phyloP scores from a whole-genome alignment of 1,140 invertebrate genomes.

The Pseudachorutes palmiensis region DNA sequence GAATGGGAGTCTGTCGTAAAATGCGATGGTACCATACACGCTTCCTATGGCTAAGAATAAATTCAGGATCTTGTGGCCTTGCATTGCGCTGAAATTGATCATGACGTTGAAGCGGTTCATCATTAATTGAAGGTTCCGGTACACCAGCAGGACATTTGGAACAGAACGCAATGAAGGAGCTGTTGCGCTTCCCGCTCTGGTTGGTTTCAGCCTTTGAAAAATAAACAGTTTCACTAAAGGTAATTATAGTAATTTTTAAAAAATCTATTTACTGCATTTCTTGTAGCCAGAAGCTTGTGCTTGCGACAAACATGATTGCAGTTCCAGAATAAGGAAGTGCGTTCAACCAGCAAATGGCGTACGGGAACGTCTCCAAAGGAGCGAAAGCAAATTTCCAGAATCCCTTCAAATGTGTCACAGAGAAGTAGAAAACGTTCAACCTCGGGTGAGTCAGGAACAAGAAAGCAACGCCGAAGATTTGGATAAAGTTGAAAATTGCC shows the following conservation, averaged over 20 bases:
- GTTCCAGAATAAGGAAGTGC: background rate
- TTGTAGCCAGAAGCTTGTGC: background rate
- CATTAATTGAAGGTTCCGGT: background rate
- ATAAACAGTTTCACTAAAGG: background rate
- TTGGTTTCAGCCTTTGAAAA: background rate
- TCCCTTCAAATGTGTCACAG: background rate
- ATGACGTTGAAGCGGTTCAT: background rate
- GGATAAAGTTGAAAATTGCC: background rate
- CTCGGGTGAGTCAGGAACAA: background rate
- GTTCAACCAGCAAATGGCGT: background rate
- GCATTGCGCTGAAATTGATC: background rate
- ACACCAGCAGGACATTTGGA: background rate
- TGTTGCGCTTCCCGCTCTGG: background rate
- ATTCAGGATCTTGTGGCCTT: background rate
- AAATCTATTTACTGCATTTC: conserved; percentile 1
- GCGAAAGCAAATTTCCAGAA: background rate
- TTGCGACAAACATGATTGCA: background rate
- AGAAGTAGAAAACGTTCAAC: background rate
- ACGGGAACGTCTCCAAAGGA: background rate
- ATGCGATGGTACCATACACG: background rate
- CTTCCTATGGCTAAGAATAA: background rate
- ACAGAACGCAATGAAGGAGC: background rate
- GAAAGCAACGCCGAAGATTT: background rate
- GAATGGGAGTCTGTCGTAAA: background rate
- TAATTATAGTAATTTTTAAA: no score